Conservation (phyloP, 2,797 vertebrate species). For the Oophaga sylvatica region DNA sequence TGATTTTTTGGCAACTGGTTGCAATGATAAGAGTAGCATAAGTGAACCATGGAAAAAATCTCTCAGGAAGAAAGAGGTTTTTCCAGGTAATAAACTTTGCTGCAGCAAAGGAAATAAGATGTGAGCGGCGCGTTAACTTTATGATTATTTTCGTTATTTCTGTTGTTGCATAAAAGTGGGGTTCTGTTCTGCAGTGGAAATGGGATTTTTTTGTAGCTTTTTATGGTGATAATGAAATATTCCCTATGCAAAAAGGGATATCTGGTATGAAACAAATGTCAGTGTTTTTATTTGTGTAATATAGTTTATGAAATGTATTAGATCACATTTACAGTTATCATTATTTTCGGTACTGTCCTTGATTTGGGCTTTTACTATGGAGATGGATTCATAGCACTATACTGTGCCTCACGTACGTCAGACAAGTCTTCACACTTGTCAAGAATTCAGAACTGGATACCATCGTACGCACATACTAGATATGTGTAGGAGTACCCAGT, state of each 20-base stretch:
- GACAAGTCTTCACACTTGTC: conserved; percentile 17
- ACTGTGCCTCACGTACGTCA: background rate
- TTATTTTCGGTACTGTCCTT: conserved; percentile 7
- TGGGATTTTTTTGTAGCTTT: conserved; percentile 77
- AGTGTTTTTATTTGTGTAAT: conserved; percentile 64
- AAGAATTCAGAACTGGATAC: conserved; percentile 13
- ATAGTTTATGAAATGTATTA: conserved; percentile 67
- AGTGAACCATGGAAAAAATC: conserved; percentile 82
- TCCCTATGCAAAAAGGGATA: conserved; percentile 66
- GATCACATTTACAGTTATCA: conserved; percentile 29
- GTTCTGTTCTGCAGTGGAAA: conserved; percentile 67
- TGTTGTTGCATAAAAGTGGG: conserved; percentile 62
- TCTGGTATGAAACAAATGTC: conserved; percentile 68
- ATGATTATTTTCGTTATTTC: conserved; percentile 56
- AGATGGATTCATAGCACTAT: conserved; percentile 20
- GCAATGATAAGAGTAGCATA: conserved; percentile 71
- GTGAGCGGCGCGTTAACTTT: conserved; percentile 64
- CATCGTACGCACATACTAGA: background rate
- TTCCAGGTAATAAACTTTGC: conserved; percentile 77
- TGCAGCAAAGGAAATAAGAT: conserved; percentile 84
- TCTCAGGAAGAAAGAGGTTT: conserved; percentile 76
- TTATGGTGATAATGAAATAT: conserved; percentile 70
- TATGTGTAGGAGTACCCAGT: background rate
- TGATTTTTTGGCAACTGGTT: conserved; percentile 77
- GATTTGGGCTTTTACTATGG: conserved; percentile 27